Conservation (phyloP, 2,113 vertebrate genomes). For the Forbesichthys agassizii region DNA sequence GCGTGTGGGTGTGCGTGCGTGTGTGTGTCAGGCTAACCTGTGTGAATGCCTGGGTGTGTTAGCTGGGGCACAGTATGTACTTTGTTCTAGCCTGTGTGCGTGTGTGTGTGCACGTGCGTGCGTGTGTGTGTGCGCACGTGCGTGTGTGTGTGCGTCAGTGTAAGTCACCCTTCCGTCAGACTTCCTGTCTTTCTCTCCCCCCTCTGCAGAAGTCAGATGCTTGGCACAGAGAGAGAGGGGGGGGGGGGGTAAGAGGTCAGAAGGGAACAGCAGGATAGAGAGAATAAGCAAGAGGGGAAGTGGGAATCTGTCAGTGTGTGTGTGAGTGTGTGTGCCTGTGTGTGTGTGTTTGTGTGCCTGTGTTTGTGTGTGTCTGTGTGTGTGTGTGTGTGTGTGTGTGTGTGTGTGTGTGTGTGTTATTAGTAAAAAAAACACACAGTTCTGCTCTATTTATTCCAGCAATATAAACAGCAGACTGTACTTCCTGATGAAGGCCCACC, state of each 20-base stretch:
- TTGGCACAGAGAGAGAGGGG: slow-evolving; percentile 5
- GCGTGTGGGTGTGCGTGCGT: background rate
- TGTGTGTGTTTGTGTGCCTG: no score
- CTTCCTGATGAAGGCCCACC: no score
- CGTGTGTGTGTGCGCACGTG: background rate
- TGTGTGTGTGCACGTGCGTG: background rate
- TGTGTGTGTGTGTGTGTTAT: no score
- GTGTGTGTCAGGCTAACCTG: background rate
- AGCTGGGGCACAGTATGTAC: background rate
- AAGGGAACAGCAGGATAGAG: background rate
- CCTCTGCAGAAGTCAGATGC: slow-evolving; percentile 18
- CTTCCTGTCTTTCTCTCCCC: slow-evolving; percentile 63
- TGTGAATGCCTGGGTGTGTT: slow-evolving; percentile 1
- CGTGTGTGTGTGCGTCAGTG: slow-evolving; percentile 17
- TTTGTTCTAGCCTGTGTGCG: background rate
- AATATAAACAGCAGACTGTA: no score
- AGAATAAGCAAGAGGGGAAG: slow-evolving; percentile 6
- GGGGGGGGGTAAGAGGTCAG: background rate
- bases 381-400: no score
- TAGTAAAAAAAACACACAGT: no score
- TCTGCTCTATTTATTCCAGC: no score
- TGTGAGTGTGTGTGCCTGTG: no score
- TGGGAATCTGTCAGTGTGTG: no score
- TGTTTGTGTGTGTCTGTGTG: no score
- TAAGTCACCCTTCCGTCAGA: slow-evolving; percentile 46